Conservation (phyloP, 2,888 invertebrate species). For the Meghimatium bilineatum region DNA sequence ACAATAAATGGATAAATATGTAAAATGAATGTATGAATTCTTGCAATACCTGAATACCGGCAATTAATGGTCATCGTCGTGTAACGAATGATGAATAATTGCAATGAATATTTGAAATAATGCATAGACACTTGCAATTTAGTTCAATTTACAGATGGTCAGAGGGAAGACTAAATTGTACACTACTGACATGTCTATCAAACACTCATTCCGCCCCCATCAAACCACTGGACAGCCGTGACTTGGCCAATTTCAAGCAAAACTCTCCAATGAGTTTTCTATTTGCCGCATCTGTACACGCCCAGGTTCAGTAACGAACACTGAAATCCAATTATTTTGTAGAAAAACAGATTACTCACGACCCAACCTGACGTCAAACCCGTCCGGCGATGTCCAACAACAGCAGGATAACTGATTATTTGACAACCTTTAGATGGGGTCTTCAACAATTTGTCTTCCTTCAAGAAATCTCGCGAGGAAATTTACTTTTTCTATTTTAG, state of each 20-base stretch:
- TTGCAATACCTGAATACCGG: too few relatives aligned
- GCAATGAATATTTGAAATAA: too few relatives aligned
- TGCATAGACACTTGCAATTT: too few relatives aligned
- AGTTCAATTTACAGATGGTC: too few relatives aligned
- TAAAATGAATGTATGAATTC: too few relatives aligned
- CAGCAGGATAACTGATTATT: neutral
- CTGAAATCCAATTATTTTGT: neutral
- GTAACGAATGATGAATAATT: too few relatives aligned
- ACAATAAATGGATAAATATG: too few relatives aligned
- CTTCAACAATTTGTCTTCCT: neutral
- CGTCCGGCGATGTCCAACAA: neutral
- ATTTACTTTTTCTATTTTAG: neutral
- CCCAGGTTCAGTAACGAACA: constrained; percentile 12
- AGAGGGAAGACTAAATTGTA: too few relatives aligned
- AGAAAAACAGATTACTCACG: neutral
- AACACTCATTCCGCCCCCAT: neutral
- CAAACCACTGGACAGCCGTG: neutral
- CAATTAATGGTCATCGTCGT: too few relatives aligned
- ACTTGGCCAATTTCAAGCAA: neutral
- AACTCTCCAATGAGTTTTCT: neutral
- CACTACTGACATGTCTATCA: neutral
- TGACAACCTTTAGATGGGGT: neutral
- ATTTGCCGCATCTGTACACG: neutral
- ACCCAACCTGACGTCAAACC: constrained; percentile 8
- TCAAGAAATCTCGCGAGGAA: neutral